Conservation (phyloP, 2,113 vertebrate species). For the Nothocercus nigrocapillus region DNA sequence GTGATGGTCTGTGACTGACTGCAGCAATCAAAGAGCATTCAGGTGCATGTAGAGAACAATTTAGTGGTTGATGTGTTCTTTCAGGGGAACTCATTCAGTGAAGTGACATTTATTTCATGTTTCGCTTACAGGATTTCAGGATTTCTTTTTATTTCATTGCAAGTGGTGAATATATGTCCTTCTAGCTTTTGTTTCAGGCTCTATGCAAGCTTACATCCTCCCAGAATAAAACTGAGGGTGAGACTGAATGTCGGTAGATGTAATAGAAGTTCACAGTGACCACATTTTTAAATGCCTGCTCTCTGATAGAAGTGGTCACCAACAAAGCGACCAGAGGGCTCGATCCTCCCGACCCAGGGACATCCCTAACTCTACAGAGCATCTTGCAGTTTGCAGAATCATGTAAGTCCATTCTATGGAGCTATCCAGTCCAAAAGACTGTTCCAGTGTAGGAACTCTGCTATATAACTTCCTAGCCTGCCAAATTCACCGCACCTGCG, state of each 20-base stretch:
- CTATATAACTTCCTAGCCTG: background rate
- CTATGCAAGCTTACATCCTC: background rate
- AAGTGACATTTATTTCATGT: constrained; percentile 39
- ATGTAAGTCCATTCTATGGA: fast-evolving
- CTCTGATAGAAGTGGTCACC: background rate
- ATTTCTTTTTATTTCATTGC: background rate
- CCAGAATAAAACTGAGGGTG: background rate
- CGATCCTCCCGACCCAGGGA: background rate
- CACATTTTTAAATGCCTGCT: background rate
- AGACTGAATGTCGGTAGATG: background rate
- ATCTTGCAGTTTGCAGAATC: background rate
- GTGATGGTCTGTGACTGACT: constrained; percentile 54
- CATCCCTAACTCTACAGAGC: background rate
- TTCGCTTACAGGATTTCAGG: constrained; percentile 1
- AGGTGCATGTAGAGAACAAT: constrained; percentile 66
- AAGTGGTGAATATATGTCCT: background rate
- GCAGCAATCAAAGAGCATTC: constrained; percentile 69
- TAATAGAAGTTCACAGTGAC: background rate
- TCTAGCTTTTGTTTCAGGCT: constrained; percentile 41
- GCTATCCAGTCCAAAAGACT: background rate
- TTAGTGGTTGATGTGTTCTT: constrained; percentile 62
- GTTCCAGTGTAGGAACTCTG: background rate
- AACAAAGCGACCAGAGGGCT: background rate
- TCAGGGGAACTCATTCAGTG: constrained; percentile 40
- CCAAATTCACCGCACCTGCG: background rate